These are phyloP conservation scores for Sycophaga agraensis DNA, from an alignment of 1,140 invertebrate species.

Conservation along the genomic window DNA sequence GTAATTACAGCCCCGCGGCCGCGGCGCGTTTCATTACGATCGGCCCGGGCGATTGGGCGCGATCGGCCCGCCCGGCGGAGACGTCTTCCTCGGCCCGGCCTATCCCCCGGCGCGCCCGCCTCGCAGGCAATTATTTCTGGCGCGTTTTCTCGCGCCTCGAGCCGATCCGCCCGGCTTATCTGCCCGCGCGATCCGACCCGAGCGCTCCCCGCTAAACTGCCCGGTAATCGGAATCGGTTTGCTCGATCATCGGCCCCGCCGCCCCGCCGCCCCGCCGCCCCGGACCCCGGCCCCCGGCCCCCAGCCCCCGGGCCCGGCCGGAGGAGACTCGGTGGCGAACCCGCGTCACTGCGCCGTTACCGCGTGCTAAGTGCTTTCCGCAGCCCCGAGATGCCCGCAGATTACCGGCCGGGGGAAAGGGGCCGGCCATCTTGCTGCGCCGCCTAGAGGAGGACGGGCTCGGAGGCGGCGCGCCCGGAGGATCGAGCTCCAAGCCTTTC, in stretches of 20 bases:
- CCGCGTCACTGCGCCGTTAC: no score
- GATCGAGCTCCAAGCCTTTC: no score
- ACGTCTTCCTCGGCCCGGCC: slow-evolving; percentile 15
- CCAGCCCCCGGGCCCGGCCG: no score
- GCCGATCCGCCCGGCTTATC: slow-evolving; percentile 1
- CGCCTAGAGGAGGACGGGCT: no score
- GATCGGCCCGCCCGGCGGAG: neutral
- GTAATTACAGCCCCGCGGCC: slow-evolving; percentile 12
- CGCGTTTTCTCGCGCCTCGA: slow-evolving; percentile 29
- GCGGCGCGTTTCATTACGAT: slow-evolving; percentile 15
- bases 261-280: neutral
- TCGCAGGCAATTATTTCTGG: slow-evolving; percentile 28
- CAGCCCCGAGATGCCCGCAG: no score
- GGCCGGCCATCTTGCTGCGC: no score
- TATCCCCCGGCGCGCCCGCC: neutral
- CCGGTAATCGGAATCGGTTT: slow-evolving; percentile 27
- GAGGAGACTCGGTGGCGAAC: no score
- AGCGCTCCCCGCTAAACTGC: slow-evolving; percentile 1
- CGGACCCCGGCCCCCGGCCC: no score
- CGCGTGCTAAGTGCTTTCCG: no score
- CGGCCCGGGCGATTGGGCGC: neutral
- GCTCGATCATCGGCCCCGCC: slow-evolving; percentile 6
- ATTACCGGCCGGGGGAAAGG: no score
- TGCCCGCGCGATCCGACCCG: slow-evolving; percentile 14
- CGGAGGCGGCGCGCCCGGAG: no score